phyloP scores from a whole-genome alignment of 2,888 invertebrate species.

The Scaeva pyrastri region DNA sequence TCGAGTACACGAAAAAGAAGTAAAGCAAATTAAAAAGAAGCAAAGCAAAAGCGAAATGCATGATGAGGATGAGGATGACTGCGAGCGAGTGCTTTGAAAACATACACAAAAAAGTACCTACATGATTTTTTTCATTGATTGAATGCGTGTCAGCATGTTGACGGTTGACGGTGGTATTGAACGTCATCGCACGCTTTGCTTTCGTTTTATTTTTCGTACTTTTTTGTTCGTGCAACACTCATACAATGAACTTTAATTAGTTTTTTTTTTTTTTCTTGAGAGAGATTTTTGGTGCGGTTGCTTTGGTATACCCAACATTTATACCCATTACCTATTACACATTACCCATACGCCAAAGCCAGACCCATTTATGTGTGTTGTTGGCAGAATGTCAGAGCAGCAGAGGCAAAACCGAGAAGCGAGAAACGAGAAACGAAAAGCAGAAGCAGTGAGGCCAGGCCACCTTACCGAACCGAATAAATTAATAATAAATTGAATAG shows the following conservation, averaged over 20 bases:
- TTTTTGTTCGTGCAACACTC: constrained; percentile 11
- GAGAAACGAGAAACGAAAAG: too few relatives aligned
- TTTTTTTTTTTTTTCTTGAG: constrained; percentile 1
- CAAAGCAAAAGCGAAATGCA: not conserved
- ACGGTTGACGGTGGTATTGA: constrained; percentile 22
- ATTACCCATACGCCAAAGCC: too few relatives aligned
- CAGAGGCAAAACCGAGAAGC: constrained; percentile 2
- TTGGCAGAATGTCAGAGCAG: constrained; percentile 13
- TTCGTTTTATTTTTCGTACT: constrained; percentile 11
- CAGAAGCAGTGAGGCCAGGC: constrained; percentile 4
- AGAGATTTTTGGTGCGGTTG: constrained; percentile 1
- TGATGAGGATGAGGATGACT: constrained; percentile 2
- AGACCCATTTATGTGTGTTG: not conserved
- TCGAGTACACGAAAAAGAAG: not conserved
- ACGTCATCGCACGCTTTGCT: not conserved
- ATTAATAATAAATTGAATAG: constrained; percentile 10
- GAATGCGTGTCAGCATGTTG: constrained; percentile 33
- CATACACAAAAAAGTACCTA: not conserved
- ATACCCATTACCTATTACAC: too few relatives aligned
- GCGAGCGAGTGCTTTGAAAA: not conserved
- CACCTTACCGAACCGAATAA: constrained; percentile 15
- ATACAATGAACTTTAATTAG: constrained; percentile 16
- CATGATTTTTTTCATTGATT: constrained; percentile 20
- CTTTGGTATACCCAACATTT: constrained; percentile 1
- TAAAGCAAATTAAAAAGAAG: not conserved